Evolutionary conservation across 1,140 invertebrate species (phyloP), one percentile per base, ranked within the genome.

Genomic region (Trissolcus basalis): DNA sequence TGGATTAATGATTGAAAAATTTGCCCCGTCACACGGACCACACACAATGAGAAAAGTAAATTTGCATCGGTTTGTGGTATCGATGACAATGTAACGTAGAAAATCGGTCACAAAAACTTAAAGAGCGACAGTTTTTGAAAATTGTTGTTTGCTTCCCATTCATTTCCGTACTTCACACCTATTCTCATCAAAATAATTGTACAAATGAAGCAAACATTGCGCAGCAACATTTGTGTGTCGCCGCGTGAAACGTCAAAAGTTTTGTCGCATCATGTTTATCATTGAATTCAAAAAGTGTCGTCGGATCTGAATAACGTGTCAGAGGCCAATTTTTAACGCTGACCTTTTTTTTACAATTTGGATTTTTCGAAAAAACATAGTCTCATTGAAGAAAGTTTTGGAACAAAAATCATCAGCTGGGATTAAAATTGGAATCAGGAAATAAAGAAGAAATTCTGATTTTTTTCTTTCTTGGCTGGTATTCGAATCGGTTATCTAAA

Each of bases 1-100:
- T 10, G 33, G 10, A 35, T 35, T 43, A 9, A 55, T 44, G 39
- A 44, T 16, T 36, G n/a, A 63, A 36, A 63, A 44, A 50, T 47
- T 39, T 39, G 58, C 58, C 33, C 32, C 14, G 59, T 71, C 68
- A 71, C 8, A 27, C 49, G 13, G 58, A 7, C 56, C 67, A 60
- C 67, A 61, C 67, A n/a, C 36, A 39, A 8, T 43, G 8, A 13
- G 36, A 44, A 61, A 55, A 16, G 48, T 27, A 53, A 59, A 48
- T 60, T 70, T 58, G 67, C 67, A 61, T 70, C 50, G 16, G 50
- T 71, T 55, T 56, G n/a, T n/a, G 51, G 19, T 50, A 41, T 44
- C 45, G 50, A 14, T 36, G 58, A 63, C 58, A 71, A 71, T 61
- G 19, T 27, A 44, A 61, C 35, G 47, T 0, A 12, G 12, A 6